Conservation (phyloP, 2,888 invertebrate genomes). For the Eilema depressum region DNA sequence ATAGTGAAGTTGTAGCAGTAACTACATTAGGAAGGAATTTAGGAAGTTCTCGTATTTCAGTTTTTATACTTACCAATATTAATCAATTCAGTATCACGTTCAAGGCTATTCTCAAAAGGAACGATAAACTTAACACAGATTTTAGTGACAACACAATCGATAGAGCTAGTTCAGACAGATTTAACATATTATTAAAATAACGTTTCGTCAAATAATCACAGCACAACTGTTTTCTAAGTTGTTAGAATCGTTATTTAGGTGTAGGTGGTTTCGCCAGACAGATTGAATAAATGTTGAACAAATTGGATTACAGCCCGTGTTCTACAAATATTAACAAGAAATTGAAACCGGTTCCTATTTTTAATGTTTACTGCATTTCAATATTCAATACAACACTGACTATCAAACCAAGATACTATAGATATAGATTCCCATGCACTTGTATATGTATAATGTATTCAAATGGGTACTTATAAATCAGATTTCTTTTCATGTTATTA, state of each 20-base stretch:
- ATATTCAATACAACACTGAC: slow-evolving; percentile 3
- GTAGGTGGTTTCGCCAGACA: slow-evolving; percentile 20
- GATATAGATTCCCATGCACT: background rate
- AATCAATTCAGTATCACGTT: background rate
- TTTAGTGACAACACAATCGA: background rate
- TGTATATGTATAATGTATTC: background rate
- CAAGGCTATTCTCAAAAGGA: background rate
- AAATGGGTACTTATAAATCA: background rate
- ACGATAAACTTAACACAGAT: background rate
- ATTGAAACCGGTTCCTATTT: slow-evolving; percentile 22
- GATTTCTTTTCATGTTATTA: background rate
- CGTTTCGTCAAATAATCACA: background rate
- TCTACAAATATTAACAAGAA: slow-evolving; percentile 29
- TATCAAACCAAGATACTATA: background rate
- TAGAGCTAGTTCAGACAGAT: background rate
- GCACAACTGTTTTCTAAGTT: background rate
- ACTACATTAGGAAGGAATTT: too few species aligned
- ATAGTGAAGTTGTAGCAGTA: too few species aligned
- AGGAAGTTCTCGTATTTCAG: too few species aligned
- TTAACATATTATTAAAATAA: background rate
- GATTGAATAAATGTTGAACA: slow-evolving; percentile 42
- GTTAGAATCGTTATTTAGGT: background rate
- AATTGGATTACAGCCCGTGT: slow-evolving; percentile 46
- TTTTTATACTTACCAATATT: too few species aligned
- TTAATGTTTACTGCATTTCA: slow-evolving; percentile 29